Base-by-base conservation (phyloP, 2,888 invertebrate genomes). In the Thymelicus lineola region DNA sequence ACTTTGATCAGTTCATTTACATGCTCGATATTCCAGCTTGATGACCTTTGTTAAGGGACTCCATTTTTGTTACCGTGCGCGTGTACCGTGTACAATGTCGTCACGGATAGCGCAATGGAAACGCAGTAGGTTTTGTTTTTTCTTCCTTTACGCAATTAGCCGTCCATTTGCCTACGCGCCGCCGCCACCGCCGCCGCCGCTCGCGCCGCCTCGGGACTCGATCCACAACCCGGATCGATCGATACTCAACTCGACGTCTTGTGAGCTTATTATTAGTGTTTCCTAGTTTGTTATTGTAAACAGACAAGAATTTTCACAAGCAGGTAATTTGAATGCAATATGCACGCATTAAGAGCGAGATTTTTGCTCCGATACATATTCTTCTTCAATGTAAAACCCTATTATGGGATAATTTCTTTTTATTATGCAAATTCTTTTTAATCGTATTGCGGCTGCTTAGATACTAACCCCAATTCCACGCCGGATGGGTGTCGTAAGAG, bases 111-210 rank as follows among this genome's bases (percentile, higher is more conserved):
- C 12, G 12, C 60, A 50, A 28, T 61, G 67, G 61, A 61, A 61
- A 61, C 67, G 55, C 20, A 4, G 55, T 14, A 15, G 1, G 5
- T 20, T 64, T 59, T 64, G 42, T 61, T 64, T 69, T 59, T 57
- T 64, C 69, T 69, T 45, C 38, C 62, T 62, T 63, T 69, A 69
- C 62, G 80, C 82, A 88, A 89, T 90, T 89, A 90, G 85, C 79
- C 82, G 79, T 77, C 86, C 83, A 87, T 89, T 88, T 87, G 87
- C 87, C 83, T 87, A 85, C 82, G 80, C 81, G 68, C 70, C 75
- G 80, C 42, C 28, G 28, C 28, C 28, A 5, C 28, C 28, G 28
- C 28, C 42, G 12, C 48, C 48, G 48, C 46, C 46, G 46, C 46
- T 15, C 82, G 80, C 81, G 68, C 81, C 82, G 78, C 80, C 67